These are phyloP conservation scores for Pagrus major DNA, from an alignment of 2,113 vertebrate genomes.

Conservation along the genomic window DNA sequence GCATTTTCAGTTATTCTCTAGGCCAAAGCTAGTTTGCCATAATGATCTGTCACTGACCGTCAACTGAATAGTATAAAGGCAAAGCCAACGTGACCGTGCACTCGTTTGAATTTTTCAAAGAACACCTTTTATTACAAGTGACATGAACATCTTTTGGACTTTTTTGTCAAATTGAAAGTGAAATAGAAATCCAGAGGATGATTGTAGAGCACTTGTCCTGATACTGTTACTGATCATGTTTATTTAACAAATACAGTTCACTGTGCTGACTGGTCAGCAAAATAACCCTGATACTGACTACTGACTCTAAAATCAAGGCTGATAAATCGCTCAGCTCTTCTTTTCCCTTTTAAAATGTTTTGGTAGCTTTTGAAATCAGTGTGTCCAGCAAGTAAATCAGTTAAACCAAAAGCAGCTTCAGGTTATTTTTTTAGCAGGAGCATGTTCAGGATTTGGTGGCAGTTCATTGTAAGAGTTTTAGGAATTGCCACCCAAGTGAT, in stretches of 20 bases:
- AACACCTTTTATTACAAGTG: no score
- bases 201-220: neutral
- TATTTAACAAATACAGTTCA: neutral
- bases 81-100: no score
- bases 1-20: no score
- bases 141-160: neutral
- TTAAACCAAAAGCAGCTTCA: neutral
- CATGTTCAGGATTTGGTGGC: constrained; percentile 20
- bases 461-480: constrained; percentile 31
- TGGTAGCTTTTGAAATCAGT: neutral
- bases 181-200: neutral
- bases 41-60: no score
- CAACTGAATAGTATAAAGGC: no score
- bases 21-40: no score
- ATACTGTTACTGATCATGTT: neutral
- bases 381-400: neutral
- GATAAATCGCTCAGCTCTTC: neutral
- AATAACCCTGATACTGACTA: neutral
- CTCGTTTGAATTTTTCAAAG: no score
- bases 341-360: neutral
- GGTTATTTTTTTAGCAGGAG: neutral
- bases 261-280: neutral
- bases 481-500: constrained; percentile 53
- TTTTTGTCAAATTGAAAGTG: neutral
- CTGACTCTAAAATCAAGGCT: neutral